Evolutionary conservation across 2,888 invertebrate species (phyloP), one percentile per base, ranked within the genome.

Genomic region (Dinocampus coccinellae): DNA sequence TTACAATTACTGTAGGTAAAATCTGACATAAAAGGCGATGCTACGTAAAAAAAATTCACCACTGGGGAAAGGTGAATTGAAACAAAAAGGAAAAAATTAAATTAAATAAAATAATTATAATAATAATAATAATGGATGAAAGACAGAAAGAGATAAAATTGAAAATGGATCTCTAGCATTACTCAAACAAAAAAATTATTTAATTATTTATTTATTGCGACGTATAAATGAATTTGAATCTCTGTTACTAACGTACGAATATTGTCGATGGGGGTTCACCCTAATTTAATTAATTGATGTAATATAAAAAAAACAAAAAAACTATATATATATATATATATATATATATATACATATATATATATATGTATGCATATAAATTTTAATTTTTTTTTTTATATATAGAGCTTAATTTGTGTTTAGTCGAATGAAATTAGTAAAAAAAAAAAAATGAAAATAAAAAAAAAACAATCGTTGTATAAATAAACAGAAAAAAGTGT

Each of bases 201-300:
- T 86, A 86, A 86, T 85, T 86, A 86, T 87, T 87, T 87, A 87
- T 87, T 87, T 87, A 86, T 86, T 86, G 80, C 80, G 81, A 82
- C 79, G 80, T 82, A 82, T 85, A 81, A 81, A 81, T 78, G 81
- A 85, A 79, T 78, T 78, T 77, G 82, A 85, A 86, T 87, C 85
- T 86, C 85, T 83, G 80, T 78, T 78, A 76, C 72, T 79, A 79
- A 76, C 79, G 76, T 80, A 79, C 75, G 78, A 75, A 80, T 79
- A 79, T 77, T 78, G 77, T 80, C 77, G 75, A 80, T 78, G 80
- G 67, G 66, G 77, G 77, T 83, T 82, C 79, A 80, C 79, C 79
- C 77, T 83, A 80, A 80, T 83, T 71, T 61, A 62, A 61, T 84
- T 83, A 81, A 82, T 82, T 77, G 73, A 81, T 83, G 84, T 84